phyloP scores from a whole-genome alignment of 2,113 vertebrate species.

The Vulpes lagopus region DNA sequence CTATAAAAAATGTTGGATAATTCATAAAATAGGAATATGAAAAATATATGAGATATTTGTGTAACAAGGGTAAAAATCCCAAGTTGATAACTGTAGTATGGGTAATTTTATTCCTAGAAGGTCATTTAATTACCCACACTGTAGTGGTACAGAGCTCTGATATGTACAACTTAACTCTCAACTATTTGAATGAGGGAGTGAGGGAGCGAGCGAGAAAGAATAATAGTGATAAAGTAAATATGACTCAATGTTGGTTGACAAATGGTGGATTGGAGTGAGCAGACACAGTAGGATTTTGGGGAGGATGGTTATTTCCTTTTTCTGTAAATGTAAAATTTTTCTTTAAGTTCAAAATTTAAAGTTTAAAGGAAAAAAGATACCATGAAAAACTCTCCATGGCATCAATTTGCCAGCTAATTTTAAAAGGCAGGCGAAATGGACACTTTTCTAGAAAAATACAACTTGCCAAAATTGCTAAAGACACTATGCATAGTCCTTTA shows the following conservation, averaged over 20 bases:
- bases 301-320: not conserved
- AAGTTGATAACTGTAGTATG: not conserved
- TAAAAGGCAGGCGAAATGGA: not conserved
- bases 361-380: not conserved
- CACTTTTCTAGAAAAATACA: slow-evolving; percentile 47
- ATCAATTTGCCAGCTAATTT: not conserved
- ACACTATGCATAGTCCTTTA: not conserved
- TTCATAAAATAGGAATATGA: not conserved
- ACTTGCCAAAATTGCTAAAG: not conserved
- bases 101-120: not conserved
- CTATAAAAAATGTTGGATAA: not conserved
- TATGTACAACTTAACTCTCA: not conserved
- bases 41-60: not conserved
- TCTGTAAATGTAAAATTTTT: slow-evolving; percentile 1
- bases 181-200: not conserved
- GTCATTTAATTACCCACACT: not conserved
- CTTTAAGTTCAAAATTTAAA: not conserved
- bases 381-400: not conserved
- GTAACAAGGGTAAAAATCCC: not conserved
- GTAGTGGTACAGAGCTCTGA: not conserved
- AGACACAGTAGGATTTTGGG: not conserved
- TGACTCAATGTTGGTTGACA: not conserved
- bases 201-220: not conserved
- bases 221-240: not conserved
- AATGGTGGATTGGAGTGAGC: not conserved